Percentiles rank a stretch among this genome's conserved stretches.
phyloP scores from a whole-genome alignment of 1,140 invertebrate genomes.

The Solenopsis invicta region DNA sequence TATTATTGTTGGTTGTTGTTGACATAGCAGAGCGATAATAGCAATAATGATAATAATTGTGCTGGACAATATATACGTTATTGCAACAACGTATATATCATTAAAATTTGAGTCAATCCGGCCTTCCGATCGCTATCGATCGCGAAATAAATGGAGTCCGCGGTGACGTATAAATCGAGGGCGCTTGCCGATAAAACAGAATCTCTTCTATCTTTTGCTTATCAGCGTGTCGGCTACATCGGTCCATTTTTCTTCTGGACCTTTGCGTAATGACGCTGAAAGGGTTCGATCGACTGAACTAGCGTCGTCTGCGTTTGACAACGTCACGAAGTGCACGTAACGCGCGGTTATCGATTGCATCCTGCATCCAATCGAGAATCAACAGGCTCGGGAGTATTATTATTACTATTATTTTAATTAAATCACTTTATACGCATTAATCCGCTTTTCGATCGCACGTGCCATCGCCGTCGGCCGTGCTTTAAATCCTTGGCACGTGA shows the following conservation, averaged over 20 bases:
- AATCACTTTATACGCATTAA: constrained; percentile 23
- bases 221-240: constrained; percentile 49
- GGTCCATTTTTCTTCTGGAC: constrained; percentile 37
- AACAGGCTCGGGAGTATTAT: constrained; percentile 31
- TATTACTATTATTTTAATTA: constrained; percentile 57
- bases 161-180: constrained; percentile 7
- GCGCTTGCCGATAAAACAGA: neutral
- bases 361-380: constrained; percentile 47
- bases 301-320: constrained; percentile 57
- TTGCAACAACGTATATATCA: neutral
- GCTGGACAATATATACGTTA: neutral
- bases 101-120: neutral
- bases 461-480: neutral
- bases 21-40: neutral
- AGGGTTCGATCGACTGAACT: constrained; percentile 35
- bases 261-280: constrained; percentile 58
- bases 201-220: constrained; percentile 41
- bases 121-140: neutral
- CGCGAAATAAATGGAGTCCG: neutral
- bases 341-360: constrained; percentile 40
- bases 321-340: constrained; percentile 37
- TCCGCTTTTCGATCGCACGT: neutral
- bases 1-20: too few species aligned
- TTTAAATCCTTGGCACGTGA: constrained; percentile 33
- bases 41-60: neutral